Conservation (phyloP, 2,797 vertebrate genomes). For the Alca torda region DNA sequence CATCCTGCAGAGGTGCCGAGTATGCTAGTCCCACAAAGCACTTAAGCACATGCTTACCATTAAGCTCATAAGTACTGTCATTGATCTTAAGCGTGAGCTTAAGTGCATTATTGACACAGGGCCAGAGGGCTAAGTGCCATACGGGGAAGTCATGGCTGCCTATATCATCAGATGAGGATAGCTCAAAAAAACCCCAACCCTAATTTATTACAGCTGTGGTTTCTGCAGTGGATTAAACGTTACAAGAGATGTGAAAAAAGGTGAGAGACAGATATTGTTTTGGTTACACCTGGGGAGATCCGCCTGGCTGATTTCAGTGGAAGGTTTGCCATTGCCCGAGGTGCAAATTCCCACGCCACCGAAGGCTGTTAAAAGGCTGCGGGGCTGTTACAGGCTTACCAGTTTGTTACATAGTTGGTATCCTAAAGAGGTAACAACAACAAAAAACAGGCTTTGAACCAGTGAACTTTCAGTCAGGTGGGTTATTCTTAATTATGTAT, state of each 20-base stretch:
- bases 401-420: background rate
- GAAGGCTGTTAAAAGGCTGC: background rate
- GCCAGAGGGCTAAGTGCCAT: constrained; percentile 43
- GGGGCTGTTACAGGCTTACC: background rate
- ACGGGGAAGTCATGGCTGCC: background rate
- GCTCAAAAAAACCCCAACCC: background rate
- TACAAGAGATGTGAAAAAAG: background rate
- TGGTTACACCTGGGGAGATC: background rate
- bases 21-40: background rate
- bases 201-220: constrained; percentile 25
- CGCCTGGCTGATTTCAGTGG: background rate
- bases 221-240: background rate
- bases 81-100: constrained; percentile 45
- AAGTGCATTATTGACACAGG: constrained; percentile 54
- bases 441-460: background rate
- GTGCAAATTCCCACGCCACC: background rate
- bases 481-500: background rate
- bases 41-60: constrained; percentile 53
- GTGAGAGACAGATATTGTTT: background rate
- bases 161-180: background rate
- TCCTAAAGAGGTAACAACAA: background rate
- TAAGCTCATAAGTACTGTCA: constrained; percentile 35
- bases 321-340: background rate
- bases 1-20: background rate
- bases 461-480: background rate